These are phyloP conservation scores for Neodiprion virginianus DNA, from an alignment of 1,140 invertebrate genomes.

Conservation along the genomic window DNA sequence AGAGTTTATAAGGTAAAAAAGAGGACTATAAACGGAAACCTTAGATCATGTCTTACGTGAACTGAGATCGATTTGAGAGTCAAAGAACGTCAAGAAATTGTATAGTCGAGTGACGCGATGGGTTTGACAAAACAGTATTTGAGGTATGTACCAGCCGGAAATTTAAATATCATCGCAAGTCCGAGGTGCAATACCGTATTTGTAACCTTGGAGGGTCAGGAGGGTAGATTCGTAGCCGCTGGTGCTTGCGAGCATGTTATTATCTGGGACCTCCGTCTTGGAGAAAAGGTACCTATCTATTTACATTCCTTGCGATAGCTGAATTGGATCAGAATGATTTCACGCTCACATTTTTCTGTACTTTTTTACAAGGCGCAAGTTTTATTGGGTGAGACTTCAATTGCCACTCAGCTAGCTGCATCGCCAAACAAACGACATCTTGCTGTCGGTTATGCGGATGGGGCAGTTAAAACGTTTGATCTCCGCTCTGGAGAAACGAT, in stretches of 20 bases:
- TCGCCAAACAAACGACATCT: constrained; percentile 78
- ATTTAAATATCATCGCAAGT: constrained; percentile 88
- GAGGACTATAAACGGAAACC: too few species aligned
- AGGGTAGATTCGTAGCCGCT: constrained; percentile 84
- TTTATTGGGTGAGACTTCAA: constrained; percentile 77
- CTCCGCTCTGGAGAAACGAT: constrained; percentile 71
- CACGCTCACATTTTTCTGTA: constrained; percentile 25
- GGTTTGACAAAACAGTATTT: constrained; percentile 97
- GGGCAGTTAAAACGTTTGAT: constrained; percentile 85
- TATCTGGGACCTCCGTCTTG: constrained; percentile 92
- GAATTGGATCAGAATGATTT: neutral
- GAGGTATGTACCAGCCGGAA: constrained; percentile 80
- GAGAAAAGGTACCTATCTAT: constrained; percentile 76
- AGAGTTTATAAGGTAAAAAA: too few species aligned
- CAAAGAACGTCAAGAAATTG: too few species aligned
- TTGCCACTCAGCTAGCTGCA: constrained; percentile 75
- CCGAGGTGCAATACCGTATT: constrained; percentile 79
- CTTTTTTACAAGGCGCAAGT: constrained; percentile 68
- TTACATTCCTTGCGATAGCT: neutral
- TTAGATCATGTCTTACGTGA: too few species aligned
- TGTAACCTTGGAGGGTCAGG: constrained; percentile 75
- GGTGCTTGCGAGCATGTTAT: constrained; percentile 92
- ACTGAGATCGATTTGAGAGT: too few species aligned
- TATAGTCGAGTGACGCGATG: constrained; percentile 66
- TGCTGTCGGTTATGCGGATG: constrained; percentile 92